Evolutionary conservation across 2,888 invertebrate genomes (phyloP), one percentile per base, ranked within the genome.

Genomic region (Azorinus chamasolen): DNA sequence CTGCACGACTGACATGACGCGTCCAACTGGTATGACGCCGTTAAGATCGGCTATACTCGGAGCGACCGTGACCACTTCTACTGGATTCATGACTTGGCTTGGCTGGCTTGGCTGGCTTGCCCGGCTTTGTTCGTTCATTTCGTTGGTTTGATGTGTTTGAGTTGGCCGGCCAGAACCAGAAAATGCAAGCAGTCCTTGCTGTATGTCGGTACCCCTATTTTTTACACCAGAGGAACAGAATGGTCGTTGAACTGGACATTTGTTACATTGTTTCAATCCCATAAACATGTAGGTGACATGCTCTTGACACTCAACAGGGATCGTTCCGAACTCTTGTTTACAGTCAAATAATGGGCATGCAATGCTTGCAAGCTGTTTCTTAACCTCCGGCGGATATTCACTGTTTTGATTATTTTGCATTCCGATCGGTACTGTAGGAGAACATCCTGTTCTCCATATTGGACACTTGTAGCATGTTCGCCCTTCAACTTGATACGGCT

Each of bases 311-410:
- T 75, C 71, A 12, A 59, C 20, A 20, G 79, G 79, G 43, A 79
- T 79, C n/a, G n/a, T n/a, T n/a, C n/a, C n/a, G 16, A 37, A 45
- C 18, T 64, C 45, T 12, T 27, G 24, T 6, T 41, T 46, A 25
- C 79, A 79, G 8, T 45, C 59, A 27, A 75, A 51, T 20, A 75
- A 27, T 37, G 79, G 79, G 48, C 79, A 79, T 8, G 63, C 57
- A 12, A 41, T 50, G 1, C 22, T 50, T 20, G 32, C n/a, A n/a
- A n/a, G n/a, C n/a, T n/a, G 14, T 8, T 16, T 48, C n/a, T 10
- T 48, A n/a, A 6, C 10, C 6, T 48, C 48, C 10, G 48, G 18
- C 8, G 22, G 8, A 12, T 24, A 53, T 10, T n/a, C 53, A 18
- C 24, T 25, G 64, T 27, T 18, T n/a, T n/a, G n/a, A n/a, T n/a